phyloP scores from a whole-genome alignment of 2,888 invertebrate genomes.

The Cataglyphis rosenhaueri region DNA sequence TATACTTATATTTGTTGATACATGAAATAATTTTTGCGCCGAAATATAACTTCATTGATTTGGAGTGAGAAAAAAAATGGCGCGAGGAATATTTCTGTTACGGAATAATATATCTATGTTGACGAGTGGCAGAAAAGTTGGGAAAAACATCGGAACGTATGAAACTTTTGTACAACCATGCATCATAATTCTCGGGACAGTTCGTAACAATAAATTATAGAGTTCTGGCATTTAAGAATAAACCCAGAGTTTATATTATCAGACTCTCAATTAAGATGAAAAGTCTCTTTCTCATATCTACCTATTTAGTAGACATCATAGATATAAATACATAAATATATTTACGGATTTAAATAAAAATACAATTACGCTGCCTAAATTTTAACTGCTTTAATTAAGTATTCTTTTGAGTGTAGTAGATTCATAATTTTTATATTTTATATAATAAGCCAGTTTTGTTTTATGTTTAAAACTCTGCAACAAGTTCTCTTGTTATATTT shows the following conservation, averaged over 20 bases:
- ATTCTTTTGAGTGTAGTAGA: not conserved
- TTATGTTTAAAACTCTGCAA: not conserved
- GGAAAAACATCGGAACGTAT: conserved; percentile 41
- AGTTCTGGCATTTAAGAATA: conserved; percentile 22
- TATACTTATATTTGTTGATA: not conserved
- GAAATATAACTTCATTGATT: conserved; percentile 20
- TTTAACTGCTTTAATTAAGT: not conserved
- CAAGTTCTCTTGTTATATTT: not conserved
- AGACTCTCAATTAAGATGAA: conserved; percentile 22
- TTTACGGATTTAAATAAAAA: not conserved
- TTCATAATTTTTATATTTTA: not conserved
- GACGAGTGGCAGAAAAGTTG: conserved; percentile 46
- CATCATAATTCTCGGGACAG: conserved; percentile 46
- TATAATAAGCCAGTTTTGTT: not conserved
- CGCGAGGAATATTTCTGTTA: conserved; percentile 19
- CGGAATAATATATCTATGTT: conserved; percentile 46
- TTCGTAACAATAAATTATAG: conserved; percentile 45
- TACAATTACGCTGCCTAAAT: not conserved
- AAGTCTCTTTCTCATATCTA: not conserved
- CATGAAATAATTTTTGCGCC: conserved; percentile 1
- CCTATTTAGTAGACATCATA: not conserved
- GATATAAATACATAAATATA: not conserved
- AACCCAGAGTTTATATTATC: conserved; percentile 26
- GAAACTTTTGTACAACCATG: conserved; percentile 42
- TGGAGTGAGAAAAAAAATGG: not conserved